These are phyloP conservation scores for Apotomis capreana DNA, from an alignment of 2,888 invertebrate species.

Conservation along the genomic window DNA sequence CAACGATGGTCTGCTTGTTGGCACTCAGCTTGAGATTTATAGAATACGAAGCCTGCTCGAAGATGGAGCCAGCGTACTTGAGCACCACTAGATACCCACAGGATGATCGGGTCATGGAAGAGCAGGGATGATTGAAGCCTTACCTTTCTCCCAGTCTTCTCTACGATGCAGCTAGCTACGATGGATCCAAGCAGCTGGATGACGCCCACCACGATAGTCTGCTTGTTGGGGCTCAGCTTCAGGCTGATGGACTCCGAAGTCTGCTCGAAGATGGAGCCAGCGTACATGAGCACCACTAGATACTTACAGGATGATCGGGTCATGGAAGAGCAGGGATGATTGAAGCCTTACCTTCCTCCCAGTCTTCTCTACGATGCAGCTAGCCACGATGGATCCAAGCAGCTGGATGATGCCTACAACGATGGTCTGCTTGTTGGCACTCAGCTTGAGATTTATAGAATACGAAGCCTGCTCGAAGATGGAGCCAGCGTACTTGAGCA, in stretches of 20 bases:
- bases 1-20: conserved; percentile 77
- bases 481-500: conserved; percentile 74
- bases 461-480: conserved; percentile 77
- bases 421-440: conserved; percentile 78
- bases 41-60: conserved; percentile 73
- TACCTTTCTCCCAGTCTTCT: conserved; percentile 77
- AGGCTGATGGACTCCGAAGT: conserved; percentile 74
- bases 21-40: conserved; percentile 74
- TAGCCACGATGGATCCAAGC: not conserved
- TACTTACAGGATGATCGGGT: conserved; percentile 79
- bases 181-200: conserved; percentile 75
- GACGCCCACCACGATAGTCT: conserved; percentile 75
- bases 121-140: conserved; percentile 28
- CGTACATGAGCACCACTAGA: conserved; percentile 79
- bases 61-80: conserved; percentile 78
- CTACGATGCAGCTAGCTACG: conserved; percentile 77
- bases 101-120: too few species aligned
- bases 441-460: conserved; percentile 71
- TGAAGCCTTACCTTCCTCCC: not conserved
- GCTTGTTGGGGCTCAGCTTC: conserved; percentile 76
- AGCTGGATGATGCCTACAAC: conserved; percentile 46
- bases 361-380: not conserved
- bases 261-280: conserved; percentile 76
- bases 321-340: too few species aligned
- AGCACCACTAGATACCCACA: conserved; percentile 41